A percentile compares a stretch with the other conserved stretches of the same genome.
phyloP scores from a whole-genome alignment of 2,113 vertebrate species.

The Gopherus evgoodei region DNA sequence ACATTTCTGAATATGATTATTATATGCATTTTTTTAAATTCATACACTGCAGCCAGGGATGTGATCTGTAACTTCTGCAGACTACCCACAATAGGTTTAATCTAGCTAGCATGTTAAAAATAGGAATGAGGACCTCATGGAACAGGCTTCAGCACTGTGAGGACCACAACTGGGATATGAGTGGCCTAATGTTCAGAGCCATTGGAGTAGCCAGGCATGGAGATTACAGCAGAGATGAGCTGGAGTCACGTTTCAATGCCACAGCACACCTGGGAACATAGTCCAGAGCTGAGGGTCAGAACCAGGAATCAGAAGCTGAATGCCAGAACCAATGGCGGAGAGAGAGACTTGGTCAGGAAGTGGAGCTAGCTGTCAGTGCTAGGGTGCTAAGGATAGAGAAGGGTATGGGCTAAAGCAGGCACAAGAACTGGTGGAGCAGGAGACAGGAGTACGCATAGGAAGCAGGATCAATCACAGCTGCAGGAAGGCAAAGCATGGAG shows the following conservation, averaged over 20 bases:
- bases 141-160: no score
- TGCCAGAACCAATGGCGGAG: neutral
- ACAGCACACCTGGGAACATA: neutral
- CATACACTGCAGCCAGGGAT: neutral
- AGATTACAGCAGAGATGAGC: neutral
- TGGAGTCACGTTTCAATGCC: neutral
- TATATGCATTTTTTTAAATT: neutral
- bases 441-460: neutral
- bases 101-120: neutral
- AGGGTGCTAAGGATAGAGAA: neutral
- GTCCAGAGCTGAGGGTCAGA: neutral
- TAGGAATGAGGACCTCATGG: neutral
- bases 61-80: neutral
- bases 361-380: neutral
- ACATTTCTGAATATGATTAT: neutral
- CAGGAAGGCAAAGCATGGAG: neutral
- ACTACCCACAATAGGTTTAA: no score
- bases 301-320: neutral
- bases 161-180: neutral
- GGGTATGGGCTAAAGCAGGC: neutral
- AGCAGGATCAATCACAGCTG: neutral
- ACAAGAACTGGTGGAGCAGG: no score
- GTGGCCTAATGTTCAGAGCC: neutral
- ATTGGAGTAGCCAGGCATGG: neutral
- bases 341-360: neutral